phyloP scores from a whole-genome alignment of 2,797 vertebrate genomes.

The Xyrichtys novacula region DNA sequence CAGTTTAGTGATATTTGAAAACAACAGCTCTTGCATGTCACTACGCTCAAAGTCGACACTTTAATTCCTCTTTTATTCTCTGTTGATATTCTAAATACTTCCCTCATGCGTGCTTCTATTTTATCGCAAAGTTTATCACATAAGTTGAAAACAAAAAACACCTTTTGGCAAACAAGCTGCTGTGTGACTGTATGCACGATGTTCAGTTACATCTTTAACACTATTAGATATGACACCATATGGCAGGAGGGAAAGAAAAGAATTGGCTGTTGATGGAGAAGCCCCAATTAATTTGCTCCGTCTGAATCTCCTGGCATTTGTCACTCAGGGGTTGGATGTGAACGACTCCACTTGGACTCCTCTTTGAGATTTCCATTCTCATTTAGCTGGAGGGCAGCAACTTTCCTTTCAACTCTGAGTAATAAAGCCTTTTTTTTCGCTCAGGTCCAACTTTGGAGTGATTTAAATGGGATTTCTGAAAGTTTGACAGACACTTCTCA shows the following conservation, averaged over 20 bases:
- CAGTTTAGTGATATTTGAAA: too few relatives aligned
- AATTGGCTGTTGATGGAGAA: conserved; percentile 39
- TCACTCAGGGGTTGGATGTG: conserved; percentile 54
- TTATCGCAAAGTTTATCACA: too few relatives aligned
- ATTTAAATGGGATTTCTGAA: conserved; percentile 54
- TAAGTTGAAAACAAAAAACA: background rate
- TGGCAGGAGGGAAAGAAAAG: conserved; percentile 8
- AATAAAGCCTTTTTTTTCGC: conserved; percentile 52
- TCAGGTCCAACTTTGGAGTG: conserved; percentile 47
- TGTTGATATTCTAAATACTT: background rate
- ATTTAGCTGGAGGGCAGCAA: conserved; percentile 49
- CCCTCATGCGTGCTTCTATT: too few relatives aligned
- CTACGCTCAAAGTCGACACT: too few relatives aligned
- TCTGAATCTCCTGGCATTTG: conserved; percentile 51
- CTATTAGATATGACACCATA: conserved; percentile 17
- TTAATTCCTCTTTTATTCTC: too few relatives aligned
- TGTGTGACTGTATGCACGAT: background rate
- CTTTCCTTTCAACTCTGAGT: conserved; percentile 53
- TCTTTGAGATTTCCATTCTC: conserved; percentile 45
- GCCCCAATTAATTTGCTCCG: conserved; percentile 51
- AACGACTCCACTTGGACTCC: conserved; percentile 39
- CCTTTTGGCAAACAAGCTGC: background rate
- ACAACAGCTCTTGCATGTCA: too few relatives aligned
- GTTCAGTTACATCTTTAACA: conserved; percentile 3
- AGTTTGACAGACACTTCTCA: conserved; percentile 57